Percentiles rank a stretch among this genome's conserved stretches.
Conservation (phyloP, 2,888 invertebrate species). For the Creontiades dilutus region DNA sequence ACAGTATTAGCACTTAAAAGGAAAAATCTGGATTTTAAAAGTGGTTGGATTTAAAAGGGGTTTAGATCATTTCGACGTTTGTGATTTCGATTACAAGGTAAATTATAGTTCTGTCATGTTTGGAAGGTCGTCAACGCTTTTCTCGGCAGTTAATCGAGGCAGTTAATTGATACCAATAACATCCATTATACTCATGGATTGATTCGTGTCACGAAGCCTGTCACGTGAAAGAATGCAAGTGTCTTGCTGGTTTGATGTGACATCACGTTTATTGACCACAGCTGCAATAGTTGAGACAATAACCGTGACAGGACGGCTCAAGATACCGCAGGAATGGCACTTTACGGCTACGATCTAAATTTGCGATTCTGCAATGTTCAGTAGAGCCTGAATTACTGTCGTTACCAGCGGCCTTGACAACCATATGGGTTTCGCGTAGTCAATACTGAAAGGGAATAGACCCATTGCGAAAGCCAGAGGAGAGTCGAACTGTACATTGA, state of each 20-base stretch:
- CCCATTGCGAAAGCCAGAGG: neutral
- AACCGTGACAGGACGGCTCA: conserved; percentile 3
- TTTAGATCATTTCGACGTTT: too few relatives aligned
- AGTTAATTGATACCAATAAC: too few relatives aligned
- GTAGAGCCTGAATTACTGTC: neutral
- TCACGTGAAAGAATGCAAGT: neutral
- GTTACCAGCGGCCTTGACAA: conserved; percentile 17
- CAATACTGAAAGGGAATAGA: neutral
- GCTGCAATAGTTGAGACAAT: neutral
- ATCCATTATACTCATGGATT: neutral
- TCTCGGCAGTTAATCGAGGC: too few relatives aligned
- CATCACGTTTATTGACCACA: conserved; percentile 20
- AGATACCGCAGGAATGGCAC: neutral
- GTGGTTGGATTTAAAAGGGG: too few relatives aligned
- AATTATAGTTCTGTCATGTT: too few relatives aligned
- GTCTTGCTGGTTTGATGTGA: neutral
- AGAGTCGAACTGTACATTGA: neutral
- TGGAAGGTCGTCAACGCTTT: too few relatives aligned
- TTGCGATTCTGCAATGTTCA: conserved; percentile 7
- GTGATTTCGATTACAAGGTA: too few relatives aligned
- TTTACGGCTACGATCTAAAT: neutral
- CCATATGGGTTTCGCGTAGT: neutral
- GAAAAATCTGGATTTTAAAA: too few relatives aligned
- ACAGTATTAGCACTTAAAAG: too few relatives aligned
- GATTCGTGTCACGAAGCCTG: neutral